Evolutionary conservation across 2,113 vertebrate species (phyloP).

Genomic region (Megalops atlanticus): DNA sequence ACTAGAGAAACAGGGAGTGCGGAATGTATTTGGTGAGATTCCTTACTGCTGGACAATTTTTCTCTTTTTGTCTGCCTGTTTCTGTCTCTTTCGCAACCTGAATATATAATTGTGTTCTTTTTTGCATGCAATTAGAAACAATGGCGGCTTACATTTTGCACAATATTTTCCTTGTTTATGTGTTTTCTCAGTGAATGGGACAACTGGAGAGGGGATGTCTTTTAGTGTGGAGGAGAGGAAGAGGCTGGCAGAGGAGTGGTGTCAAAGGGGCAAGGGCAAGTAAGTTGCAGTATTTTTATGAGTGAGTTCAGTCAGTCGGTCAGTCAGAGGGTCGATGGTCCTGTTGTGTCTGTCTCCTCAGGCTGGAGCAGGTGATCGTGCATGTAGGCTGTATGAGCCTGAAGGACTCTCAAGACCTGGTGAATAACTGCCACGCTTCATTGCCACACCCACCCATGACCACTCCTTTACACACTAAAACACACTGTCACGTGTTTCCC

Average conservation of each 20-base stretch:
- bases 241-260: constrained; percentile 82
- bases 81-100: not conserved
- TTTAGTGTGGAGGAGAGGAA: constrained; percentile 80
- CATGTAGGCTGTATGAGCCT: constrained; percentile 90
- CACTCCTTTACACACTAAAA: not conserved
- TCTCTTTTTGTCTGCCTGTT: not conserved
- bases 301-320: too few species aligned
- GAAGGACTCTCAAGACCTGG: constrained; percentile 86
- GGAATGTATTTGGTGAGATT: constrained; percentile 85
- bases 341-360: constrained; percentile 52
- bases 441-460: not conserved
- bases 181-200: constrained; percentile 84
- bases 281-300: too few species aligned
- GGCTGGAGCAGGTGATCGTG: constrained; percentile 85
- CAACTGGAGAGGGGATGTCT: constrained; percentile 91
- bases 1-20: constrained; percentile 77
- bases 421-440: constrained; percentile 32
- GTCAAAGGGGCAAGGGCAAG: constrained; percentile 73
- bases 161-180: not conserved
- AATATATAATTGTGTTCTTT: not conserved
- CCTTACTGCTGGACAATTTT: not conserved
- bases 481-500: not conserved
- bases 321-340: not conserved
- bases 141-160: not conserved
- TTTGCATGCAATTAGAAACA: not conserved